These are phyloP conservation scores for Carduelis carduelis DNA, from an alignment of 2,797 vertebrate species.

Conservation along the genomic window DNA sequence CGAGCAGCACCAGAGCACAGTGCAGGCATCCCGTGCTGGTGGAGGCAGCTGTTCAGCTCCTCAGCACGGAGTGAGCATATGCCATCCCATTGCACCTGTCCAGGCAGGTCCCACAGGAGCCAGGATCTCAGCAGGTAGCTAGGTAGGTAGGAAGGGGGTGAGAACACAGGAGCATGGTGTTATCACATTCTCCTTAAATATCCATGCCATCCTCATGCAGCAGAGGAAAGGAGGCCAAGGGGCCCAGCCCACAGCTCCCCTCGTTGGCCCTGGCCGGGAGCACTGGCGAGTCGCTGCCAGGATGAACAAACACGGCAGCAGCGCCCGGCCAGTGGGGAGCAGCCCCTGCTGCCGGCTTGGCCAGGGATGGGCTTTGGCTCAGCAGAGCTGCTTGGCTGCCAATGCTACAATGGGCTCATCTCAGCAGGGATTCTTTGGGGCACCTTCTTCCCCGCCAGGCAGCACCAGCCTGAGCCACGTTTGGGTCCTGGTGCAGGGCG, in stretches of 20 bases:
- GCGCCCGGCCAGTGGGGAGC: neutral
- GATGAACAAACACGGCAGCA: neutral
- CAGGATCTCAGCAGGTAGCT: neutral
- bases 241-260: neutral
- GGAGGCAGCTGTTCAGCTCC: neutral
- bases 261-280: neutral
- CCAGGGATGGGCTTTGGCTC: neutral
- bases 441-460: rapidly evolving
- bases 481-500: rapidly evolving
- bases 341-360: neutral
- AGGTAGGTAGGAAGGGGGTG: neutral
- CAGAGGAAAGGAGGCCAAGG: neutral
- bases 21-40: rapidly evolving
- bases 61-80: neutral
- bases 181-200: constrained; percentile 4
- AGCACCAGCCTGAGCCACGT: rapidly evolving
- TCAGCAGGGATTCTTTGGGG: neutral
- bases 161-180: neutral
- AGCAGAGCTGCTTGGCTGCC: neutral
- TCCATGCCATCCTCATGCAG: neutral
- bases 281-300: neutral
- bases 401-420: neutral
- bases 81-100: neutral
- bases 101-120: neutral
- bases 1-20: rapidly evolving